A percentile compares a stretch with the other conserved stretches of the same genome.
phyloP scores from a whole-genome alignment of 1,140 invertebrate genomes.

The Agrilus planipennis region DNA sequence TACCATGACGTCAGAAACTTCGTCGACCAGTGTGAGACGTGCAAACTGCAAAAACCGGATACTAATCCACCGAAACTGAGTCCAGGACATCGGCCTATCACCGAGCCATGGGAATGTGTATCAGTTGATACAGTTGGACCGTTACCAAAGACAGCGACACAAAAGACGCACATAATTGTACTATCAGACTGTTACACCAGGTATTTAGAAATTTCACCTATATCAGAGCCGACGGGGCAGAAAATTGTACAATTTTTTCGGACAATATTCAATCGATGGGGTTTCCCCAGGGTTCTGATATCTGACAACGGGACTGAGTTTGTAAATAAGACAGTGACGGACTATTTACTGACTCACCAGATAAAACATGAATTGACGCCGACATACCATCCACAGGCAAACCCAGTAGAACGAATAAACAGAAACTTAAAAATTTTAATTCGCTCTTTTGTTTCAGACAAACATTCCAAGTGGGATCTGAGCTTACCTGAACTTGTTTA shows the following conservation, averaged over 20 bases:
- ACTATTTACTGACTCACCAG: not conserved
- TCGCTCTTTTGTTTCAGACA: constrained; percentile 20
- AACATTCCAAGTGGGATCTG: constrained; percentile 31
- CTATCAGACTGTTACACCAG: constrained; percentile 1
- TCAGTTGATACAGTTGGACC: constrained; percentile 3
- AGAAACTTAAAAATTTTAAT: constrained; percentile 27
- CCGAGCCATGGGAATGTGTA: not conserved
- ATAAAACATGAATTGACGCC: constrained; percentile 5
- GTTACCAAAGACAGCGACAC: not conserved
- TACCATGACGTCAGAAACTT: not conserved
- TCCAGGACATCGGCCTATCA: not conserved
- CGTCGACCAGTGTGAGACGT: not conserved
- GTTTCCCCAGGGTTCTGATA: not conserved
- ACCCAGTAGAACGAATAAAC: constrained; percentile 31
- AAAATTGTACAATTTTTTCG: not conserved
- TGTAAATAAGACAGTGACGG: not conserved
- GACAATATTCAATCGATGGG: not conserved
- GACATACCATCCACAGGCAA: constrained; percentile 31
- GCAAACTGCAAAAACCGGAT: not conserved
- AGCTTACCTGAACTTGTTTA: constrained; percentile 24
- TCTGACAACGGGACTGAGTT: not conserved
- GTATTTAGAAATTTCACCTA: not conserved
- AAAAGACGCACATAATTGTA: not conserved
- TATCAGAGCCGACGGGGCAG: not conserved
- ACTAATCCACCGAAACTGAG: not conserved